These are phyloP conservation scores for Jaculus jaculus DNA, from an alignment of 2,113 vertebrate genomes.

Conservation along the genomic window DNA sequence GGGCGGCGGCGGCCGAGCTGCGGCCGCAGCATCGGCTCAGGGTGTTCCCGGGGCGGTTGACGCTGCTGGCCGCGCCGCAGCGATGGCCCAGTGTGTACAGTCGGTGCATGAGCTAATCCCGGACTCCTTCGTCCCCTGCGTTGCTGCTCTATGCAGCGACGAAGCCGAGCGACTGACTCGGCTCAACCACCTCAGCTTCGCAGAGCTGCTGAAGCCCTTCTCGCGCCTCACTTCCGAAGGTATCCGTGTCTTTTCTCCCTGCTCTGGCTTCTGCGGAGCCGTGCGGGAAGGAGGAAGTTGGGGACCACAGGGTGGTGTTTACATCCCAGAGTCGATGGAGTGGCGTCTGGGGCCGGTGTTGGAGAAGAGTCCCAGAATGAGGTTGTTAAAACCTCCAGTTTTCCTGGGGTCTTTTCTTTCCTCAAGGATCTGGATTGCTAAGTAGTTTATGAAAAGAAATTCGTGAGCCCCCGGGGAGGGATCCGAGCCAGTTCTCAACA, in stretches of 20 bases:
- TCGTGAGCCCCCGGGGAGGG: not conserved
- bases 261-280: not conserved
- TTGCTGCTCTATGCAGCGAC: conserved; percentile 95
- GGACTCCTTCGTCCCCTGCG: conserved; percentile 97
- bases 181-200: conserved; percentile 94
- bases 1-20: not conserved
- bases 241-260: conserved; percentile 78
- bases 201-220: conserved; percentile 95
- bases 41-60: conserved; percentile 47
- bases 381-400: not conserved
- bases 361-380: not conserved
- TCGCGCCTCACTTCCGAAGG: conserved; percentile 97
- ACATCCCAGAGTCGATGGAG: not conserved
- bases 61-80: conserved; percentile 54
- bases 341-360: not conserved
- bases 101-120: conserved; percentile 98
- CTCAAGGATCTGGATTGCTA: not conserved
- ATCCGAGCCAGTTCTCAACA: not conserved
- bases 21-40: conserved; percentile 19
- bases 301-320: conserved; percentile 24
- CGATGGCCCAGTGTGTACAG: conserved; percentile 96
- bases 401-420: not conserved
- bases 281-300: not conserved
- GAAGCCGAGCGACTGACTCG: conserved; percentile 94
- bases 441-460: not conserved